Evolutionary conservation across 2,797 vertebrate genomes (phyloP), one percentile per base, ranked within the genome.

Genomic region (Gorsachius magnificus): DNA sequence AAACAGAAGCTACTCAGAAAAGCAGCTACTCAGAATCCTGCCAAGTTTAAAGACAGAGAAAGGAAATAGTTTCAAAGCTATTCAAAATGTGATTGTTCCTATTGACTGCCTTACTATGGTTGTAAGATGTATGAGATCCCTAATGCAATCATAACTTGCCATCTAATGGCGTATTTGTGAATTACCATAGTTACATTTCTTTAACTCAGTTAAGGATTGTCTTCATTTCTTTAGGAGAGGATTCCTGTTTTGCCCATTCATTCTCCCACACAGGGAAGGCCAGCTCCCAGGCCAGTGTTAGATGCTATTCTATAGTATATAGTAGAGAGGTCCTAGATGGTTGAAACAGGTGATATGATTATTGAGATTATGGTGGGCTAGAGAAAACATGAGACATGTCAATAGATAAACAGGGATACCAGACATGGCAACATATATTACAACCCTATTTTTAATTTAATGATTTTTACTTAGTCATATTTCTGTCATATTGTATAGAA

Each of bases 191-290:
- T 21, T 50, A 5, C 3, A 17, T 51, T 19, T 57, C 45, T 36
- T 31, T 7, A 11, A 18, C 3, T 29, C 12, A 0, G 0, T 24
- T 29, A 6, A 29, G 16, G 26, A 17, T 48, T 19, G 1, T 0
- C 0, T n/a, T 80, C 5, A 0, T 46, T 63, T 48, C 51, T 56
- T 53, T 2, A 16, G 53, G 19, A 22, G 22, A 9, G 12, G 25
- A 14, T 5, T 87, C 53, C 9, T 71, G 8, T 26, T 28, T 28
- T 64, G 26, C 28, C 6, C 4, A 0, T 41, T 28, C 29, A 13
- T 16, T 45, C 20, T 51, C 56, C 16, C 35, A 31, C 7, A 8
- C 14, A 24, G 29, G 21, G 5, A 74, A 50, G 45, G 24, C 10
- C 72, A 58, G 17, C 56, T 61, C 33, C 56, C 21, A 16, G 16